Conservation (phyloP, 2,888 invertebrate genomes). For the Podabrus alpinus region DNA sequence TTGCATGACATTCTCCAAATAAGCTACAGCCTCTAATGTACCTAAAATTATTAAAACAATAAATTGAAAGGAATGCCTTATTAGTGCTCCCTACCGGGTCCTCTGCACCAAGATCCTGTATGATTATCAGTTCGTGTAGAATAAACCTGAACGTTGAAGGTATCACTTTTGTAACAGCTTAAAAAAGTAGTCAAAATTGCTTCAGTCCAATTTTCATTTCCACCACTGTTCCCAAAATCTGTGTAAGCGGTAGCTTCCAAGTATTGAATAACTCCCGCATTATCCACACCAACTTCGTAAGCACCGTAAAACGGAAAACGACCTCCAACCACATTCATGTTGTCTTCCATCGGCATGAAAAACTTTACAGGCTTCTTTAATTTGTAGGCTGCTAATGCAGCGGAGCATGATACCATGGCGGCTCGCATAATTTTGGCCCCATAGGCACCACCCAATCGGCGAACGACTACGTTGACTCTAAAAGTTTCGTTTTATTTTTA, state of each 20-base stretch:
- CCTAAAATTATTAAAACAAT: constrained; percentile 51
- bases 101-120: constrained; percentile 66
- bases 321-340: constrained; percentile 72
- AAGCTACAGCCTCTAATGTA: constrained; percentile 65
- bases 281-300: constrained; percentile 69
- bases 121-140: constrained; percentile 66
- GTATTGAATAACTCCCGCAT: constrained; percentile 69
- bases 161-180: constrained; percentile 66
- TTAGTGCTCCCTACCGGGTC: constrained; percentile 63
- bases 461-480: constrained; percentile 71
- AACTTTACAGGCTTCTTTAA: constrained; percentile 70
- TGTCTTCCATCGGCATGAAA: constrained; percentile 69
- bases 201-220: constrained; percentile 59
- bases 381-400: constrained; percentile 70
- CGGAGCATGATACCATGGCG: constrained; percentile 63
- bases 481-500: background rate
- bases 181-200: constrained; percentile 51
- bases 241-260: constrained; percentile 62
- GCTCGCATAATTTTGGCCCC: constrained; percentile 76
- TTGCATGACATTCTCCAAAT: constrained; percentile 69
- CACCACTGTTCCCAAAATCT: constrained; percentile 59
- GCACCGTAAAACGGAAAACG: constrained; percentile 63
- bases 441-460: constrained; percentile 80
- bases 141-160: constrained; percentile 56
- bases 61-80: background rate